Evolutionary conservation across 2,113 vertebrate species (phyloP).

Genomic region (Pterocles burchelli): DNA sequence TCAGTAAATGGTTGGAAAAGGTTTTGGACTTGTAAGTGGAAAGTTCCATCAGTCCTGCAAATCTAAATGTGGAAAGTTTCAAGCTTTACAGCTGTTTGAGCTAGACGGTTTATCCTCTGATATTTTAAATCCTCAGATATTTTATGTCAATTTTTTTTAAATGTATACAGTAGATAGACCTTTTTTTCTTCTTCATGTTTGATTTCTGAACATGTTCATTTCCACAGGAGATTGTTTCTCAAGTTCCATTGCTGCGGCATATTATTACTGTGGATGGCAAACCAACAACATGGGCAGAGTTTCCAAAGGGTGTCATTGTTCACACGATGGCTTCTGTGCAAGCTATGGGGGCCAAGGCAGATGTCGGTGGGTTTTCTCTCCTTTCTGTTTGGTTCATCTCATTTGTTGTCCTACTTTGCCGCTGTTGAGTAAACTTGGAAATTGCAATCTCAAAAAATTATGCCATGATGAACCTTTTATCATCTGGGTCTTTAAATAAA

Average conservation of each 20-base stretch:
- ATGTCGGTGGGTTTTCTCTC: slow-evolving; percentile 70
- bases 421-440: neutral
- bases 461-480: neutral
- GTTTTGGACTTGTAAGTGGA: neutral
- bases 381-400: neutral
- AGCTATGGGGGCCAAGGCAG: slow-evolving; percentile 82
- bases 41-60: neutral
- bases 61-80: neutral
- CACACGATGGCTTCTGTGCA: slow-evolving; percentile 90
- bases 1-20: neutral
- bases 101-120: neutral
- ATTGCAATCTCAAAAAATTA: neutral
- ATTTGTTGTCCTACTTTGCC: neutral
- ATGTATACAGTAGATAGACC: neutral
- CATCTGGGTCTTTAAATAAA: neutral
- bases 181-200: neutral
- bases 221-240: slow-evolving; percentile 84
- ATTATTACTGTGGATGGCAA: slow-evolving; percentile 89
- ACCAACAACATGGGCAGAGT: slow-evolving; percentile 77
- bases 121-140: neutral
- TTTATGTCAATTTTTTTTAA: neutral
- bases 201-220: neutral
- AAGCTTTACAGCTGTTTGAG: neutral
- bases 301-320: slow-evolving; percentile 85
- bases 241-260: slow-evolving; percentile 85